Conservation (phyloP, 1,140 invertebrate genomes). For the Tetragnatha versicolor region DNA sequence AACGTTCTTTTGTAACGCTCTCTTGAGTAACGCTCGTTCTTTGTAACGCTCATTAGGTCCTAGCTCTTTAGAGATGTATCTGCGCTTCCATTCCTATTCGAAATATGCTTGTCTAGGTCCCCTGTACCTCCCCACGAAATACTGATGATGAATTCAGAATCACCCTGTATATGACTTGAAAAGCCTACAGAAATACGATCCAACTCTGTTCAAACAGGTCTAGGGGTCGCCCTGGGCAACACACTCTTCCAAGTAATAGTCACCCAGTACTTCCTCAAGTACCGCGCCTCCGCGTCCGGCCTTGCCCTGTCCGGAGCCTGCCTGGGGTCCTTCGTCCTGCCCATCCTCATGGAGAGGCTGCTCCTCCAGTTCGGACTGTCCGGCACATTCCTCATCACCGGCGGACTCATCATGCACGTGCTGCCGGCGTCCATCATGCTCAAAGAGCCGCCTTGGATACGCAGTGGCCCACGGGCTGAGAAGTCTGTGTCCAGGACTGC, state of each 20-base stretch:
- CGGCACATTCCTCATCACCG: conserved; percentile 73
- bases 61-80: too few species aligned
- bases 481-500: not conserved
- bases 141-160: too few species aligned
- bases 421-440: conserved; percentile 80
- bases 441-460: conserved; percentile 66
- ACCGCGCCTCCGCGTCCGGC: conserved; percentile 36
- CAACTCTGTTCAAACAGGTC: too few species aligned
- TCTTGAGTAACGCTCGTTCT: too few species aligned
- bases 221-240: conserved; percentile 39
- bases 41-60: too few species aligned
- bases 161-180: too few species aligned
- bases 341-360: conserved; percentile 59
- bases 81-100: too few species aligned
- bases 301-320: conserved; percentile 63
- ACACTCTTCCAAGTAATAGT: conserved; percentile 55
- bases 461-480: not conserved
- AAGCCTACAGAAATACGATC: too few species aligned
- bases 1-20: too few species aligned
- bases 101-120: too few species aligned
- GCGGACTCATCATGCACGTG: conserved; percentile 82
- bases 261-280: conserved; percentile 50
- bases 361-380: conserved; percentile 44
- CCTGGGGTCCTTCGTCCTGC: conserved; percentile 62
- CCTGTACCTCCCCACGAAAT: too few species aligned